A percentile compares a stretch with the other conserved stretches of the same genome.
phyloP scores from a whole-genome alignment of 2,888 invertebrate species.

The Hesperia comma region DNA sequence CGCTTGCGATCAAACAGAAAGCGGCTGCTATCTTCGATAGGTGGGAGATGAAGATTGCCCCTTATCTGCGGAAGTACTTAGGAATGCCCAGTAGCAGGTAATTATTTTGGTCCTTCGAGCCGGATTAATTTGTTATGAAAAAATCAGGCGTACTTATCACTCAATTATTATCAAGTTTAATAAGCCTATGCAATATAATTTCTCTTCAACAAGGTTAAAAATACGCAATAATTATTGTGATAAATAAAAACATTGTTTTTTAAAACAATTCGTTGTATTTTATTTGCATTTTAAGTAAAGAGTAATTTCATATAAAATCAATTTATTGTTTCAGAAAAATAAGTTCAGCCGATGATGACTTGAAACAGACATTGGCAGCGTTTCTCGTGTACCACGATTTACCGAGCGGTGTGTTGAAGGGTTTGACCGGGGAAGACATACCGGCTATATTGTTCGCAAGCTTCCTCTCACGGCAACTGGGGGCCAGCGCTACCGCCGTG shows the following conservation, averaged over 20 bases:
- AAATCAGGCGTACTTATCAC: too few species aligned
- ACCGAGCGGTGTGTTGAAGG: slow-evolving; percentile 67
- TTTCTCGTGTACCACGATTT: slow-evolving; percentile 85
- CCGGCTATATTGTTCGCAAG: slow-evolving; percentile 28
- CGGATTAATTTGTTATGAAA: neutral
- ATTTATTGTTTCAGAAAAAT: slow-evolving; percentile 48
- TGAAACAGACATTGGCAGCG: slow-evolving; percentile 74
- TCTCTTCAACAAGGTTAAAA: too few species aligned
- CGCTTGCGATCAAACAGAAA: slow-evolving; percentile 85
- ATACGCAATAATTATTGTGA: too few species aligned
- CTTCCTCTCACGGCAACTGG: neutral
- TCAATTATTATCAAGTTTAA: too few species aligned
- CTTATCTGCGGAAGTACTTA: slow-evolving; percentile 78
- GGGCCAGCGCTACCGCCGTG: neutral
- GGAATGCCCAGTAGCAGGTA: slow-evolving; percentile 63
- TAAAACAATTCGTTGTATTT: too few species aligned
- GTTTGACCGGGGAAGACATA: slow-evolving; percentile 55
- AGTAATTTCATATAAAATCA: neutral
- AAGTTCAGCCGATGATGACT: slow-evolving; percentile 56
- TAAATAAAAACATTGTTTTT: too few species aligned
- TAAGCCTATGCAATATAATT: too few species aligned
- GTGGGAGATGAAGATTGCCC: slow-evolving; percentile 79
- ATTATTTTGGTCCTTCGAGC: neutral
- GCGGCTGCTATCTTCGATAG: slow-evolving; percentile 78
- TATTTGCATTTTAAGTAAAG: too few species aligned